Conservation (phyloP, 2,797 vertebrate genomes). For the Acipenser ruthenus region DNA sequence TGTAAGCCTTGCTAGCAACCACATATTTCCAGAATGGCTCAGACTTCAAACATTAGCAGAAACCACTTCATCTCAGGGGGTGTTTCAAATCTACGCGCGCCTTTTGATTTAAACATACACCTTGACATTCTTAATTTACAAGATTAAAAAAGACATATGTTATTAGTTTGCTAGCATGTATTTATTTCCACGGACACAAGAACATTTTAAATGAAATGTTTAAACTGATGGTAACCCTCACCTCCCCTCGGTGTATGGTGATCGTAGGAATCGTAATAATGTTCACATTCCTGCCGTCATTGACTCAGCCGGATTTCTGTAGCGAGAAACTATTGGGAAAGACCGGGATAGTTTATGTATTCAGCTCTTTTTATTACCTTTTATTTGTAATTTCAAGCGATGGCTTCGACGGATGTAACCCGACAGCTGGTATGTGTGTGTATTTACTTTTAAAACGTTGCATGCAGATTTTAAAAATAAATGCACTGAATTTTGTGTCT, state of each 20-base stretch:
- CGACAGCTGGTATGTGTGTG: slow-evolving; percentile 49
- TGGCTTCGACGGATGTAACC: slow-evolving; percentile 61
- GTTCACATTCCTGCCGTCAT: slow-evolving; percentile 30
- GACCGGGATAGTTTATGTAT: background rate
- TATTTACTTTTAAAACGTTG: background rate
- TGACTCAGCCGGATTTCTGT: slow-evolving; percentile 20
- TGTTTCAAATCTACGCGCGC: background rate
- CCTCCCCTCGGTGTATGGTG: no score
- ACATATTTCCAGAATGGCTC: background rate
- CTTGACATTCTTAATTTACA: no score
- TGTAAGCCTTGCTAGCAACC: background rate
- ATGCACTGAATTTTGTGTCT: background rate
- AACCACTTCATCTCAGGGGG: slow-evolving; percentile 27
- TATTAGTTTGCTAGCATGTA: no score
- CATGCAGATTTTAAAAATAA: background rate
- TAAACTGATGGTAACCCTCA: no score
- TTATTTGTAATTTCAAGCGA: slow-evolving; percentile 23
- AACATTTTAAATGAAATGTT: no score
- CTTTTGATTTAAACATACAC: background rate
- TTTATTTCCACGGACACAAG: no score
- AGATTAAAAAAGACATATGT: no score
- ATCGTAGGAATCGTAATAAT: background rate
- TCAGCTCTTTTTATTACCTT: slow-evolving; percentile 9
- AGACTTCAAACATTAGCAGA: slow-evolving; percentile 39
- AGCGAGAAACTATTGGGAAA: slow-evolving; percentile 9